Conservation (phyloP, 2,888 invertebrate species). For the Drosophila paramelanica region DNA sequence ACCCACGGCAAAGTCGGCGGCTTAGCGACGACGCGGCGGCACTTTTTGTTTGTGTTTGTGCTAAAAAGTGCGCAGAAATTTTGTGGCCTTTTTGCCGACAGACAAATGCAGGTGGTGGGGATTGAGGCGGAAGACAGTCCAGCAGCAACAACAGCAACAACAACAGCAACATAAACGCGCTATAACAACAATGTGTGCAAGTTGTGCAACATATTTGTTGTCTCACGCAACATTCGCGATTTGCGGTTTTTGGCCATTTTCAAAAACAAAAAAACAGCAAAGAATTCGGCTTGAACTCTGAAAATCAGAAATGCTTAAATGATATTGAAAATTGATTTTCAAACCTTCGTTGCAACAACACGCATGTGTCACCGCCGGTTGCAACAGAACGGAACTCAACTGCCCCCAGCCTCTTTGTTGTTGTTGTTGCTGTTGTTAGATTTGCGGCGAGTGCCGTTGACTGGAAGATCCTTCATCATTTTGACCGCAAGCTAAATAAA, state of each 20-base stretch:
- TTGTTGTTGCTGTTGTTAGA: slow-evolving; percentile 48
- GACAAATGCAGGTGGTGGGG: slow-evolving; percentile 21
- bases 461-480: slow-evolving; percentile 75
- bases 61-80: slow-evolving; percentile 69
- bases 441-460: slow-evolving; percentile 36
- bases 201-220: slow-evolving; percentile 54
- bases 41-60: slow-evolving; percentile 50
- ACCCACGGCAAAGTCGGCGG: slow-evolving; percentile 39
- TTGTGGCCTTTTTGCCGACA: slow-evolving; percentile 66
- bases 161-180: slow-evolving; percentile 5
- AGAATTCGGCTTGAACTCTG: slow-evolving; percentile 6
- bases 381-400: background rate
- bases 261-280: background rate
- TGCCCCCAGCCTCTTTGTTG: background rate
- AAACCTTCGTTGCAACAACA: slow-evolving; percentile 13
- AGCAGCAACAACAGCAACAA: background rate
- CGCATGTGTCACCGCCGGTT: slow-evolving; percentile 13
- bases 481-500: slow-evolving; percentile 76
- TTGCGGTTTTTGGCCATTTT: slow-evolving; percentile 32
- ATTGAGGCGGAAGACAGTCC: slow-evolving; percentile 8
- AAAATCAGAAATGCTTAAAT: slow-evolving; percentile 46
- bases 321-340: slow-evolving; percentile 73
- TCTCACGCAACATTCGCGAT: slow-evolving; percentile 38
- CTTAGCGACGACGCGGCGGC: slow-evolving; percentile 59
- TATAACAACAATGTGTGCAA: slow-evolving; percentile 41